Percentiles rank a stretch among this genome's conserved stretches.
Evolutionary conservation across 2,797 vertebrate genomes (phyloP).

Genomic region (Cossypha dichroa): DNA sequence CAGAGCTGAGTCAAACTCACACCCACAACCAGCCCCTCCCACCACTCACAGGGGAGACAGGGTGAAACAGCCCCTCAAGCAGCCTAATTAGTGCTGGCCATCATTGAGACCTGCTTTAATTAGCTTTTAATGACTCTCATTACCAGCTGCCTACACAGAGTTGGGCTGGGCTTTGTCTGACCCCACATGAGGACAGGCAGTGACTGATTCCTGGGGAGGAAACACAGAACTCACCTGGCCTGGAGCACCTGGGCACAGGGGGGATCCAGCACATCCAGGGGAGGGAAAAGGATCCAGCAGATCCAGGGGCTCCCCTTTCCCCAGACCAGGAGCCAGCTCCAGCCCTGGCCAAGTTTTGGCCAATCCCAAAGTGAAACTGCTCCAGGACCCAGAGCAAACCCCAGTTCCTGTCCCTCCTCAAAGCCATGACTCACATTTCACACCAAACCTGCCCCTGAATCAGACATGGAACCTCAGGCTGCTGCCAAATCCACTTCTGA

Average conservation of each 20-base stretch:
- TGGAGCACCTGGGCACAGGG: no score
- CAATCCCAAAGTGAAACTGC: background rate
- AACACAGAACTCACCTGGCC: background rate
- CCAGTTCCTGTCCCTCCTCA: background rate
- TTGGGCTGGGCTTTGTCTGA: background rate
- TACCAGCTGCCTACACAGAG: background rate
- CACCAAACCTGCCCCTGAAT: background rate
- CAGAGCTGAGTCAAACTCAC: background rate
- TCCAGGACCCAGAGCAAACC: background rate
- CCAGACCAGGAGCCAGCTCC: background rate
- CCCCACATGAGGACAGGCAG: background rate
- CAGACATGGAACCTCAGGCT: background rate
- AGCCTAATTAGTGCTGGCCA: background rate
- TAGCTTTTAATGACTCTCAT: background rate
- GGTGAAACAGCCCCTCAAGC: background rate
- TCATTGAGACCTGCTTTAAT: background rate
- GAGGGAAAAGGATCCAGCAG: no score
- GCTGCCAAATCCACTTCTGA: background rate
- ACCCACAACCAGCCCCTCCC: background rate
- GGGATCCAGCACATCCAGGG: no score
- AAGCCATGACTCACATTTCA: accelerated
- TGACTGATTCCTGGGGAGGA: background rate
- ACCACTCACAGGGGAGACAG: accelerated
- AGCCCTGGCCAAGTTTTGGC: background rate
- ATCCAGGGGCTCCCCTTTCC: no score